phyloP scores from a whole-genome alignment of 2,113 vertebrate species.

The Ailurus styani region DNA sequence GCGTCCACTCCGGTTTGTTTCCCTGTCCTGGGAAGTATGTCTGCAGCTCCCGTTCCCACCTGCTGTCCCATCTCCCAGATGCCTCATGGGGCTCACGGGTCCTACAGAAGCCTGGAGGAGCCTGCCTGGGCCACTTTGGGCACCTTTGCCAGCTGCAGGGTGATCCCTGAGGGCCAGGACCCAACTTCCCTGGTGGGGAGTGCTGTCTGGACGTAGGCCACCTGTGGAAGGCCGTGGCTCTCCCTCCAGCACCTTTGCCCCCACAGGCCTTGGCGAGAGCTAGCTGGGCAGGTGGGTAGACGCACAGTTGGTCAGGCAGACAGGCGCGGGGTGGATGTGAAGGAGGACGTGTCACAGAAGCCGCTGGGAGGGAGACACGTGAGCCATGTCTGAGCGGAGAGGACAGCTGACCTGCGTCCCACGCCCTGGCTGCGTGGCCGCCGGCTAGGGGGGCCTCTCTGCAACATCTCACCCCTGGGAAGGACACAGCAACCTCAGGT shows the following conservation, averaged over 20 bases:
- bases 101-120: neutral
- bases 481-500: accelerated
- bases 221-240: too few relatives aligned
- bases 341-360: accelerated
- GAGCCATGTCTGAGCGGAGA: accelerated
- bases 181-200: too few relatives aligned
- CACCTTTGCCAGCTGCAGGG: neutral
- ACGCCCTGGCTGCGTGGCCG: accelerated
- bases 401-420: neutral
- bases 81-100: accelerated
- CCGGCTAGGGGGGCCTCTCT: too few relatives aligned
- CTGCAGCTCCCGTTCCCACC: neutral
- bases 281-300: neutral
- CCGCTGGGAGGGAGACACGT: accelerated
- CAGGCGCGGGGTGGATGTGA: accelerated
- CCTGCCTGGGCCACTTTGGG: neutral
- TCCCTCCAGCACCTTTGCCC: neutral
- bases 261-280: neutral
- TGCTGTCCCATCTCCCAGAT: neutral
- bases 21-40: too few relatives aligned
- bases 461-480: neutral
- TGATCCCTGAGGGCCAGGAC: neutral
- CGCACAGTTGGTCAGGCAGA: neutral
- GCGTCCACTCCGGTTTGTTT: accelerated
- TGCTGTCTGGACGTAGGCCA: too few relatives aligned